Conservation (phyloP, 2,113 vertebrate genomes). For the Carassius carassius region DNA sequence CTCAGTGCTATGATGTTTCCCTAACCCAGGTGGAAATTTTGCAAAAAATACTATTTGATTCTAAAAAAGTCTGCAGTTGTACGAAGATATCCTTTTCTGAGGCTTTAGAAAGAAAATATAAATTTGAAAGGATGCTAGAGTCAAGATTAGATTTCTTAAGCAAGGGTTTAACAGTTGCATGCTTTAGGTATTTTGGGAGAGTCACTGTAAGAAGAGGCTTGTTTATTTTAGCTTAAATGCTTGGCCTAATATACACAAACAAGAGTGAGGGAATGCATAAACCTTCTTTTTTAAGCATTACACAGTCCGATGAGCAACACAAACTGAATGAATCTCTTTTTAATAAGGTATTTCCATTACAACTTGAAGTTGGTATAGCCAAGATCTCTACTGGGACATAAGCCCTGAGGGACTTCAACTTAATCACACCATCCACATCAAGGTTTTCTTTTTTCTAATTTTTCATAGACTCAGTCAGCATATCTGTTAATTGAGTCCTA, state of each 20-base stretch:
- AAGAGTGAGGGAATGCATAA: background rate
- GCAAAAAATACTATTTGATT: too few relatives aligned
- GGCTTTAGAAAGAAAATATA: too few relatives aligned
- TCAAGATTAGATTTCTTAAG: too few relatives aligned
- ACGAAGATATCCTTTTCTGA: too few relatives aligned
- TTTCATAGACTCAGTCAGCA: slow-evolving; percentile 55
- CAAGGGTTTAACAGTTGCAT: too few relatives aligned
- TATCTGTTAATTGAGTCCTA: slow-evolving; percentile 64
- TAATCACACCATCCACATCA: background rate
- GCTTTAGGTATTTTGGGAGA: too few relatives aligned
- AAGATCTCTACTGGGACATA: background rate
- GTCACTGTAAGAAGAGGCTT: too few relatives aligned
- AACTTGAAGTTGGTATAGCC: background rate
- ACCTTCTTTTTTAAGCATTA: background rate
- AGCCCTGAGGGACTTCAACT: background rate
- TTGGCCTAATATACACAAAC: background rate
- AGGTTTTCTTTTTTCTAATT: slow-evolving; percentile 50
- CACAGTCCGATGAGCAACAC: background rate
- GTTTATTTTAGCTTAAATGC: too few relatives aligned
- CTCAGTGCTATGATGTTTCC: too few relatives aligned
- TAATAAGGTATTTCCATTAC: background rate
- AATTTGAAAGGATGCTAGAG: too few relatives aligned
- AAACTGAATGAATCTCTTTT: background rate
- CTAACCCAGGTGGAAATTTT: too few relatives aligned
- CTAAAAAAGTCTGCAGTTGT: too few relatives aligned